Base-by-base conservation (phyloP, 2,888 invertebrate genomes). In the Hololepta plana region DNA sequence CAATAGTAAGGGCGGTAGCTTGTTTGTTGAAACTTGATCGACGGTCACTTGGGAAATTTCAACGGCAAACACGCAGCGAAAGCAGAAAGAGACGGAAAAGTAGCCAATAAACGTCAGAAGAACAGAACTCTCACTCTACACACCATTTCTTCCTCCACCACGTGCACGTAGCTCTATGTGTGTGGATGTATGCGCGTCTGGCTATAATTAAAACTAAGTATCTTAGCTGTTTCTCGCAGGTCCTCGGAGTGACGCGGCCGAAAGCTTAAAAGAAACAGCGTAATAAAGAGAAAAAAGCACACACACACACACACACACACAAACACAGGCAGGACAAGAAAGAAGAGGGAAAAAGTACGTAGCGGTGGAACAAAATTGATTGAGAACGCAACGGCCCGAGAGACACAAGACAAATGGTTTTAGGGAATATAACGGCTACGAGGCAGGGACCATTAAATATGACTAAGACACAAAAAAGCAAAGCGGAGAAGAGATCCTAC, bases 201-300 rank as follows among this genome's bases (percentile, higher is more conserved):
- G 45, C 42, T 44, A 47, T 49, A 50, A 50, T 50, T 49, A 50
- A 48, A 50, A 49, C 47, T 46, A 49, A 49, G 49, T 48, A 46
- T 48, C 49, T 42, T 39, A 35, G 39, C 40, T 32, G 41, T 35
- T 42, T 41, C 37, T n/a, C n/a, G n/a, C n/a, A n/a, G n/a, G n/a
- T n/a, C n/a, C n/a, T n/a, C n/a, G n/a, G n/a, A n/a, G n/a, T n/a
- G n/a, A n/a, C n/a, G n/a, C n/a, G n/a, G n/a, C n/a, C n/a, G n/a
- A n/a, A n/a, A n/a, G n/a, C n/a, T n/a, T n/a, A n/a, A n/a, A n/a
- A n/a, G n/a, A n/a, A n/a, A n/a, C n/a, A n/a, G 7, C 17, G n/a
- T 17, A 17, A 17, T 17, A n/a, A n/a, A 16, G 24, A 25, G 24
- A 24, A 19, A 20, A 20, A 15, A n/a, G n/a, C n/a, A n/a, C n/a